Conservation (phyloP, 2,797 vertebrate species). For the Anabacerthia variegaticeps region DNA sequence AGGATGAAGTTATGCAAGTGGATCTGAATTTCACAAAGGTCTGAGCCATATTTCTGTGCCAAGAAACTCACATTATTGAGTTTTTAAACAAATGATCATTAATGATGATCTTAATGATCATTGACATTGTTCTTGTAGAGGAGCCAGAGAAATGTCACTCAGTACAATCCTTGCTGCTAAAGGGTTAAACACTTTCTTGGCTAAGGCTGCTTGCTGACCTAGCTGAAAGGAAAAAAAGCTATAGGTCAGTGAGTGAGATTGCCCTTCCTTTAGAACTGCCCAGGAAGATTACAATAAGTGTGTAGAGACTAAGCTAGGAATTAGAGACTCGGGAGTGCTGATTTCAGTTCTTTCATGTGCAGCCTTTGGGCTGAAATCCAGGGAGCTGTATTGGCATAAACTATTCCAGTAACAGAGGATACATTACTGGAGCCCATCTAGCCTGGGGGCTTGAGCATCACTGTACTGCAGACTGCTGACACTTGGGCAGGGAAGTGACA, state of each 20-base stretch:
- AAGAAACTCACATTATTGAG: conserved; percentile 13
- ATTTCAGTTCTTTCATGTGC: conserved; percentile 23
- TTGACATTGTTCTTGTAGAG: background rate
- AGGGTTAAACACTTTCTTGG: conserved; percentile 43
- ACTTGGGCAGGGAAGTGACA: background rate
- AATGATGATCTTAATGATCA: conserved; percentile 25
- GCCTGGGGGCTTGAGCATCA: background rate
- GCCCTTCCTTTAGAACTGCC: conserved; percentile 10
- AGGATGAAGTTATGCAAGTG: background rate
- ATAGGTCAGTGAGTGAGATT: background rate
- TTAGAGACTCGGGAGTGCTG: background rate
- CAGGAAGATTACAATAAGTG: conserved; percentile 19
- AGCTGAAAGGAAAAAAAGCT: background rate
- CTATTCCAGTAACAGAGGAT: background rate
- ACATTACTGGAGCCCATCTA: background rate
- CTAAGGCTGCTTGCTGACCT: conserved; percentile 15
- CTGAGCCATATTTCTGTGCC: background rate
- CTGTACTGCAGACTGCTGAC: background rate
- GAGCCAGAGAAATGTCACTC: background rate
- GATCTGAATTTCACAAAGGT: conserved; percentile 9
- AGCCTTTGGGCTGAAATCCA: conserved; percentile 18
- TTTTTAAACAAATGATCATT: conserved; percentile 44
- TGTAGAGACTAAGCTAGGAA: conserved; percentile 8
- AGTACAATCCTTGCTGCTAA: background rate
- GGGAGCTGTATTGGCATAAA: background rate